Evolutionary conservation across 1,140 invertebrate species (phyloP).

Genomic region (Musca domestica): DNA sequence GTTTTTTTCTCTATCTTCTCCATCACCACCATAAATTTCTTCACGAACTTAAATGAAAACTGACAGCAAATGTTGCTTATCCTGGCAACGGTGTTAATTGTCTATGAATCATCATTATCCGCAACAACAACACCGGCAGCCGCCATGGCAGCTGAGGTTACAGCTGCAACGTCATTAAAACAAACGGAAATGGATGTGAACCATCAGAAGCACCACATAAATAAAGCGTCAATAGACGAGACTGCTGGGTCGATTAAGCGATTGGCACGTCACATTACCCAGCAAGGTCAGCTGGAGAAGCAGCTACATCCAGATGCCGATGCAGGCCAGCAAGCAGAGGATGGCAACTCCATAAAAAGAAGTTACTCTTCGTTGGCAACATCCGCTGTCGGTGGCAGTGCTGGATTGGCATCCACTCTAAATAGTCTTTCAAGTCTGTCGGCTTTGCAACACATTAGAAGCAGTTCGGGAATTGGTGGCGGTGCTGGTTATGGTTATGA

Average conservation of each 20-base stretch:
- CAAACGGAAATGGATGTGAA: conserved; percentile 18
- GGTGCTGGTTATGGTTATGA: conserved; percentile 24
- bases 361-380: conserved; percentile 10
- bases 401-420: conserved; percentile 33
- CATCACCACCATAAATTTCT: neutral
- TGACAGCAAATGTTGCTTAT: conserved; percentile 3
- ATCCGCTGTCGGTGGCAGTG: conserved; percentile 20
- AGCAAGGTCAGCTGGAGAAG: neutral
- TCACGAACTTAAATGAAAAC: neutral
- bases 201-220: conserved; percentile 7
- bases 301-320: neutral
- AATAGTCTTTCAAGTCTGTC: conserved; percentile 49
- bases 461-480: conserved; percentile 37
- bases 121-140: neutral
- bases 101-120: conserved; percentile 13
- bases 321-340: conserved; percentile 1
- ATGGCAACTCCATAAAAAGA: conserved; percentile 17
- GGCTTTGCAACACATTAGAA: conserved; percentile 45
- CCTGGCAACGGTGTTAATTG: conserved; percentile 15
- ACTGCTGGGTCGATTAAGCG: conserved; percentile 6
- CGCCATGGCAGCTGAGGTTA: conserved; percentile 1
- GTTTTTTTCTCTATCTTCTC: neutral
- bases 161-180: conserved; percentile 11
- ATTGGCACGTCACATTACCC: conserved; percentile 6
- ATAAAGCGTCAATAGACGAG: neutral